These are phyloP conservation scores for Montipora capricornis DNA, from an alignment of 64 coral and sea anemone genomes.

Conservation along the genomic window DNA sequence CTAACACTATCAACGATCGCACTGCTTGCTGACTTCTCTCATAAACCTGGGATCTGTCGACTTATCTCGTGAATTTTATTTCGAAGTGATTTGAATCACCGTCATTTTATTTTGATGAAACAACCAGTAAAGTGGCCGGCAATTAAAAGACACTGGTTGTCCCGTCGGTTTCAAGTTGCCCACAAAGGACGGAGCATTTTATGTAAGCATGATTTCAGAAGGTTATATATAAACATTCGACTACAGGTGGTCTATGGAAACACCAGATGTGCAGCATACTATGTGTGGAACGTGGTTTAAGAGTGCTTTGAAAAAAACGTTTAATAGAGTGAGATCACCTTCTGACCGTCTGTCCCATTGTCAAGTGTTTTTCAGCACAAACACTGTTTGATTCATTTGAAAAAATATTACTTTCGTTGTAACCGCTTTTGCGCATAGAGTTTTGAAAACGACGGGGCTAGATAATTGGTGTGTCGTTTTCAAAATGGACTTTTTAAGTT, in stretches of 20 bases:
- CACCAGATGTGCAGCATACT: neutral
- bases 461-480: too few species aligned
- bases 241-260: constrained; percentile 16
- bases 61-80: too few species aligned
- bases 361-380: too few species aligned
- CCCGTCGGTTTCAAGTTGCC: neutral
- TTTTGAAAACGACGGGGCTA: neutral
- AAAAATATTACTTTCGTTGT: neutral
- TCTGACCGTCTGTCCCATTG: too few species aligned
- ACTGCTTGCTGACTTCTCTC: too few species aligned
- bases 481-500: too few species aligned
- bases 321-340: too few species aligned
- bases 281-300: neutral
- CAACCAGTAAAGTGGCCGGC: neutral
- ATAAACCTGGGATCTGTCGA: too few species aligned
- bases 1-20: neutral
- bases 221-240: neutral
- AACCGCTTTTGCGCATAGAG: neutral
- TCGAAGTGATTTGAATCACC: neutral
- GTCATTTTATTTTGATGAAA: neutral
- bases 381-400: too few species aligned
- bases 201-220: neutral
- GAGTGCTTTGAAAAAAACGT: neutral
- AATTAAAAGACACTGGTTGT: neutral
- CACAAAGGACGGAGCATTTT: neutral